Conservation (phyloP, 2,797 vertebrate genomes). For the Sorex maritimensis region DNA sequence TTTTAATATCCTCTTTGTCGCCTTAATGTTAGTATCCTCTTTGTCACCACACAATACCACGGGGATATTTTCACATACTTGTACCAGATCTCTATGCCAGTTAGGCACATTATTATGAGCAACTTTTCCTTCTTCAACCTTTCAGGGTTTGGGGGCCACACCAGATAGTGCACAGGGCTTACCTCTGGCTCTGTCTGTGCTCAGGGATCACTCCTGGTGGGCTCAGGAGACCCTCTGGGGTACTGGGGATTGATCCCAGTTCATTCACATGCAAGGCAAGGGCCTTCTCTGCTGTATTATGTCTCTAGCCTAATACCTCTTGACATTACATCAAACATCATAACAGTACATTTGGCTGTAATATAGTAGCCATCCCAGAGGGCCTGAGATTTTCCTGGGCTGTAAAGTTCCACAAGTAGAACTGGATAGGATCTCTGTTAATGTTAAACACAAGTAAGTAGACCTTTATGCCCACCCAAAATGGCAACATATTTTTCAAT, state of each 20-base stretch:
- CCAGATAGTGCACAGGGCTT: too few species aligned
- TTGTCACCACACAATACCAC: conserved; percentile 99
- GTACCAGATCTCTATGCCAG: conserved; percentile 99
- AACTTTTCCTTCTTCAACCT: too few species aligned
- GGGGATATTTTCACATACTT: conserved; percentile 99
- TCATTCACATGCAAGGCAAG: too few species aligned
- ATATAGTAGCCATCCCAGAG: conserved; percentile 6
- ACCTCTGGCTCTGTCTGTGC: too few species aligned
- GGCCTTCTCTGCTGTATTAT: too few species aligned
- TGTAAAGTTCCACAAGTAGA: conserved; percentile 99
- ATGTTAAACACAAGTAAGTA: conserved; percentile 98
- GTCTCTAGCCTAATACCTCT: conserved; percentile 91
- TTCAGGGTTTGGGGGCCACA: too few species aligned
- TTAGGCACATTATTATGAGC: conserved; percentile 99
- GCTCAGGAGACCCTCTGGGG: too few species aligned
- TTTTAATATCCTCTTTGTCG: conserved; percentile 94
- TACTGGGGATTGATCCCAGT: too few species aligned
- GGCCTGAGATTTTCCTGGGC: conserved; percentile 98
- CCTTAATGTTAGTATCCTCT: conserved; percentile 95
- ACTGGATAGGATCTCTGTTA: conserved; percentile 97
- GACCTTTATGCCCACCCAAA: conserved; percentile 95
- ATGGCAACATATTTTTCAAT: conserved; percentile 99
- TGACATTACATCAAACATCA: conserved; percentile 99
- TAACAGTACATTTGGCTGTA: conserved; percentile 99
- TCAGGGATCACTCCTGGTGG: too few species aligned